Evolutionary conservation across 2,888 invertebrate genomes (phyloP).

Genomic region (Physocephala rufipes): DNA sequence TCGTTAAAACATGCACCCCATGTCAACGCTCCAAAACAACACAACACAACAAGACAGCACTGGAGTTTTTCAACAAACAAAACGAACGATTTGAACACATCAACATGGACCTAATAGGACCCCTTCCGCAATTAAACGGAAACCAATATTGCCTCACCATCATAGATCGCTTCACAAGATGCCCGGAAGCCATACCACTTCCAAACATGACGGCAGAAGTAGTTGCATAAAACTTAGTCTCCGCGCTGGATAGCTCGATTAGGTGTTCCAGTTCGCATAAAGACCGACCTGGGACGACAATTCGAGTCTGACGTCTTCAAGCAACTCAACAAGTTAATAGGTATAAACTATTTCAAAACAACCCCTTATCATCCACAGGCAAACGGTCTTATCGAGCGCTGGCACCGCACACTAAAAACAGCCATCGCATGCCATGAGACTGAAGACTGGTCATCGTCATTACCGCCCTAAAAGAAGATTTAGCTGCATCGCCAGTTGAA

Average conservation of each 20-base stretch:
- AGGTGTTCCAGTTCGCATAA: slow-evolving; percentile 1
- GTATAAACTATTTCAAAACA: slow-evolving; percentile 30
- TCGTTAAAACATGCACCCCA: slow-evolving; percentile 15
- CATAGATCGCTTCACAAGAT: slow-evolving; percentile 3
- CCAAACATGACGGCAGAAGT: slow-evolving; percentile 37
- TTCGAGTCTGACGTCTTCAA: slow-evolving; percentile 22
- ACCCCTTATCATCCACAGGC: slow-evolving; percentile 26
- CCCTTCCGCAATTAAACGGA: slow-evolving; percentile 27
- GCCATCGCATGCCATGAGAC: background rate
- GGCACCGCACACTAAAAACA: background rate
- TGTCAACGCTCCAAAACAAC: slow-evolving; percentile 30
- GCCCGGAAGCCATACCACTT: slow-evolving; percentile 29
- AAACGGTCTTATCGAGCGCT: background rate
- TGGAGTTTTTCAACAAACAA: background rate
- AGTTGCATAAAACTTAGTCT: slow-evolving; percentile 16
- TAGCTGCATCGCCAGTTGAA: slow-evolving; percentile 13
- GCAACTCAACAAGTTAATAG: slow-evolving; percentile 26
- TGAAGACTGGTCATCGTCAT: background rate
- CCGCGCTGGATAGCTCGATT: slow-evolving; percentile 38
- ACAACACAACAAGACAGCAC: slow-evolving; percentile 8
- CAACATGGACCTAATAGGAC: slow-evolving; percentile 32
- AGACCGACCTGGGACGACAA: background rate
- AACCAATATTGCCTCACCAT: slow-evolving; percentile 21
- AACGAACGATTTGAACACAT: slow-evolving; percentile 31
- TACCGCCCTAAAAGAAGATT: slow-evolving; percentile 21